phyloP scores from a whole-genome alignment of 2,797 vertebrate genomes.

The Hypotaenidia philippensis region DNA sequence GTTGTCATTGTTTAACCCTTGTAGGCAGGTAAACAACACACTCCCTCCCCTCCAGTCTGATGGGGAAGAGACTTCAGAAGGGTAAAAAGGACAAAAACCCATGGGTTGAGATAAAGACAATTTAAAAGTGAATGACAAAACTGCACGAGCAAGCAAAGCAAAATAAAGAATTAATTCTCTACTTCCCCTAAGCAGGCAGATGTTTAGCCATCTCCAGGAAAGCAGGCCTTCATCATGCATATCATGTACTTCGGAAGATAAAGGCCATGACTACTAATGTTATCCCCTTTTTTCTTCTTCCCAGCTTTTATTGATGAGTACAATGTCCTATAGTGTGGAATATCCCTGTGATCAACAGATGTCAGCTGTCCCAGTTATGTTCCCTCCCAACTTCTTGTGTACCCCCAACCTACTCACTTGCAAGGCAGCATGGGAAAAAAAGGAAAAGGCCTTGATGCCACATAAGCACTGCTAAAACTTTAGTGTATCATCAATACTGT shows the following conservation, averaged over 20 bases:
- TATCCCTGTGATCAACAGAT: background rate
- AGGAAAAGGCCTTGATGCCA: background rate
- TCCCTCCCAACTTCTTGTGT: background rate
- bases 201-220: background rate
- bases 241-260: background rate
- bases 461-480: background rate
- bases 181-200: background rate
- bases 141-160: background rate
- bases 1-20: background rate
- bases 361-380: background rate
- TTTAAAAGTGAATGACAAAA: background rate
- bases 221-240: background rate
- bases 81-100: background rate
- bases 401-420: accelerated
- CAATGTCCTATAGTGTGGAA: background rate
- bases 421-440: background rate
- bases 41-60: background rate
- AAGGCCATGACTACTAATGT: background rate
- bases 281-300: background rate
- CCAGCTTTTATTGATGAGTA: background rate
- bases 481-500: accelerated
- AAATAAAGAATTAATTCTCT: background rate
- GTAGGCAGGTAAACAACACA: background rate
- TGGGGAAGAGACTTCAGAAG: background rate
- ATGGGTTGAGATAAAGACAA: background rate